phyloP scores from a whole-genome alignment of 2,113 vertebrate species.

The Esox niger region DNA sequence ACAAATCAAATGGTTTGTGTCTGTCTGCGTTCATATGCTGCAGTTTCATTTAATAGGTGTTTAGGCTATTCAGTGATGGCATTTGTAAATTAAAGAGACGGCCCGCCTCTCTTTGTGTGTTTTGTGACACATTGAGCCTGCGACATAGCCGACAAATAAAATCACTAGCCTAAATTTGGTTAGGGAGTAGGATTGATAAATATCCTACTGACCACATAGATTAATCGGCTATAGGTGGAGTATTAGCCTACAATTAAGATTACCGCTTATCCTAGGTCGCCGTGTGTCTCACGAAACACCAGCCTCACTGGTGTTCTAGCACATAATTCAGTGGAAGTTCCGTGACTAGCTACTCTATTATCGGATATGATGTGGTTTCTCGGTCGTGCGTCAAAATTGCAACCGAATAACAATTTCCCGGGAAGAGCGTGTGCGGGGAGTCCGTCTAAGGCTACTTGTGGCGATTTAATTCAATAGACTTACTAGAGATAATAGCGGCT shows the following conservation, averaged over 20 bases:
- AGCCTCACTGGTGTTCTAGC: background rate
- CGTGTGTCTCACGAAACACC: background rate
- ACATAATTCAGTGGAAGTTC: slow-evolving; percentile 15
- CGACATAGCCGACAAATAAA: background rate
- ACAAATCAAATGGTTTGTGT: background rate
- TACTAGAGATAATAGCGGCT: no score
- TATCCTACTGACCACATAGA: background rate
- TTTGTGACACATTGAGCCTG: background rate
- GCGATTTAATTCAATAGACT: background rate
- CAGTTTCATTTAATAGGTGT: background rate
- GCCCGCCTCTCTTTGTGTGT: background rate
- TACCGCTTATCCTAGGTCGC: no score
- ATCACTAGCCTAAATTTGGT: background rate
- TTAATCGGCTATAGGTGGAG: slow-evolving; percentile 8
- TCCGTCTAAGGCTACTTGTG: background rate
- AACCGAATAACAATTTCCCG: background rate
- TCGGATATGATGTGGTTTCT: background rate
- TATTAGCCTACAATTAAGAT: slow-evolving; percentile 34
- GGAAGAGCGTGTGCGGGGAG: background rate
- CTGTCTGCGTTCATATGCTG: background rate
- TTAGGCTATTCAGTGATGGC: background rate
- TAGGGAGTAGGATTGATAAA: background rate
- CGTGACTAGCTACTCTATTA: background rate
- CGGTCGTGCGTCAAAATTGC: background rate
- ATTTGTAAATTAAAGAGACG: background rate